Evolutionary conservation across 2,888 invertebrate species (phyloP).

Genomic region (Chaetogeoica ovagalla): DNA sequence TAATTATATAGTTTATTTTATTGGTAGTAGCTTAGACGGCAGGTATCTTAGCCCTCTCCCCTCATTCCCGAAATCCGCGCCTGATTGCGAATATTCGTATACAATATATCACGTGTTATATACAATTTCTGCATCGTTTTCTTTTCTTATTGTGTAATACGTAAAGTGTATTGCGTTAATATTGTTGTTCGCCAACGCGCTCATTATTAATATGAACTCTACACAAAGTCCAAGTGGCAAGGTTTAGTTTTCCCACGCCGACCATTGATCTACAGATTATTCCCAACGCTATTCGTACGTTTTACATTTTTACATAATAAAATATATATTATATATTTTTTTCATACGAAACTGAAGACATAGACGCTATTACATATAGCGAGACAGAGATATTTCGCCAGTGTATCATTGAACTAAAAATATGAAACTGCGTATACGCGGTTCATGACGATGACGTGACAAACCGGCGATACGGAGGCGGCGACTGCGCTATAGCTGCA

Average conservation of each 20-base stretch:
- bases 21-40: too few relatives aligned
- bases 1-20: too few relatives aligned
- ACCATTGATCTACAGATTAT: constrained; percentile 12
- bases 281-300: neutral
- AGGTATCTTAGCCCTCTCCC: too few relatives aligned
- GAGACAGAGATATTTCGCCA: constrained; percentile 28
- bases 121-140: too few relatives aligned
- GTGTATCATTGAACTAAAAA: constrained; percentile 51
- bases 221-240: neutral
- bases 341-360: neutral
- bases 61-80: too few relatives aligned
- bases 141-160: too few relatives aligned
- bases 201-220: too few relatives aligned
- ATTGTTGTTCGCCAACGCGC: too few relatives aligned
- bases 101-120: too few relatives aligned
- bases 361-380: neutral
- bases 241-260: neutral
- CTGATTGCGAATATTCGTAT: too few relatives aligned
- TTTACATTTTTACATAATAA: neutral
- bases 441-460: constrained; percentile 11
- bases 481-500: neutral
- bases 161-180: too few relatives aligned
- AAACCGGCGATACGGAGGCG: neutral
- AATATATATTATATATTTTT: neutral
- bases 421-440: constrained; percentile 44